phyloP scores from a whole-genome alignment of 2,797 vertebrate species.

The Nyctalus aviator region DNA sequence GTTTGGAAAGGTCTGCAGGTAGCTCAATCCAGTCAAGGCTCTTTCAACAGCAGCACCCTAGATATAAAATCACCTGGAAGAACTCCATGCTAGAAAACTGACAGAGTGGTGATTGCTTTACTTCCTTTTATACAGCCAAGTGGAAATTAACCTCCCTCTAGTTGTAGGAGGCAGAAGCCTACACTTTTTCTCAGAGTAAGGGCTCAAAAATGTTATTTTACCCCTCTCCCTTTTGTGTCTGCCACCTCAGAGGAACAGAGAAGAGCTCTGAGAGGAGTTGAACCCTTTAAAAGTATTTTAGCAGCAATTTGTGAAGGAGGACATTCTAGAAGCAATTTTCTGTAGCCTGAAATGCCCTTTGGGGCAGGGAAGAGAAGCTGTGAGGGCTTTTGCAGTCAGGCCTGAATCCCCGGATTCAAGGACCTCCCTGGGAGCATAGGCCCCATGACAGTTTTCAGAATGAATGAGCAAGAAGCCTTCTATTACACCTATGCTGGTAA shows the following conservation, averaged over 20 bases:
- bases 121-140: slow-evolving; percentile 64
- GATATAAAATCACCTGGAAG: slow-evolving; percentile 35
- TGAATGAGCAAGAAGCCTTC: background rate
- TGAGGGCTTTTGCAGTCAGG: background rate
- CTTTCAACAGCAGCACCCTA: background rate
- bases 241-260: background rate
- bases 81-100: slow-evolving; percentile 47
- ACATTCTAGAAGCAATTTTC: background rate
- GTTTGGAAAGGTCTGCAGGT: slow-evolving; percentile 22
- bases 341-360: background rate
- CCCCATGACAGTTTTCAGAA: background rate
- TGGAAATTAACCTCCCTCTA: slow-evolving; percentile 49
- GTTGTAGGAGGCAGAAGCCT: slow-evolving; percentile 8
- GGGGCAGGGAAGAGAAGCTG: background rate
- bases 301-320: slow-evolving; percentile 38
- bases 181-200: background rate
- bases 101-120: slow-evolving; percentile 36
- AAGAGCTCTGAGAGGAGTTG: background rate
- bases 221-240: background rate
- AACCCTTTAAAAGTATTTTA: slow-evolving; percentile 45
- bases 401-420: background rate
- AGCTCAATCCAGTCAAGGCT: background rate
- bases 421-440: background rate
- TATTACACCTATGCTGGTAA: background rate
- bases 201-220: background rate